Evolutionary conservation across 2,113 vertebrate species (phyloP).

Genomic region (Erpornis zantholeuca): DNA sequence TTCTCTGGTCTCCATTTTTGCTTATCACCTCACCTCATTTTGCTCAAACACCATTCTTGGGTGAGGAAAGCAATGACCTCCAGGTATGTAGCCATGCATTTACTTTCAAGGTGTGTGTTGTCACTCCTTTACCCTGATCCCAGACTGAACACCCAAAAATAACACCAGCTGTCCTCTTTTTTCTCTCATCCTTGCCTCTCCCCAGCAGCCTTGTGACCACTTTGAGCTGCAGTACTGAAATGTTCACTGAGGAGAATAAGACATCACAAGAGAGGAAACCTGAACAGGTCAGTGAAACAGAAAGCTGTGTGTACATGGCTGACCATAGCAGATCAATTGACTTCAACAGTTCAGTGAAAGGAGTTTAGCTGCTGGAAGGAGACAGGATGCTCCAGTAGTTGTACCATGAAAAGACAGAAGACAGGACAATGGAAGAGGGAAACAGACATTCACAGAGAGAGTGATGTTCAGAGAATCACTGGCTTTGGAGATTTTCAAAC

Average conservation of each 20-base stretch:
- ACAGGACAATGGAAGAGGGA: background rate
- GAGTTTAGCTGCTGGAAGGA: background rate
- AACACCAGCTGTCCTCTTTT: background rate
- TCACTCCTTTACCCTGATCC: background rate
- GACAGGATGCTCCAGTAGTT: background rate
- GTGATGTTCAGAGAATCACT: background rate
- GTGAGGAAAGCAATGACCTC: background rate
- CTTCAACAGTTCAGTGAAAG: background rate
- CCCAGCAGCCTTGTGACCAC: background rate
- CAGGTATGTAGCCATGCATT: background rate
- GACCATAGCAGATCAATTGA: background rate
- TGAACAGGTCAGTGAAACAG: background rate
- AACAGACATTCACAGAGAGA: background rate
- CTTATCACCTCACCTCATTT: background rate
- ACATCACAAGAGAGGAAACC: background rate
- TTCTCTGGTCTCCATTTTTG: background rate
- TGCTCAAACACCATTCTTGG: background rate
- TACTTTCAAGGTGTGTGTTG: background rate
- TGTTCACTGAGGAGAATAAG: background rate
- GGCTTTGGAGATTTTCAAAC: background rate
- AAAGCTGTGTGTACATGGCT: background rate
- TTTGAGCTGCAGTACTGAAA: background rate
- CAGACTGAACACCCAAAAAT: background rate
- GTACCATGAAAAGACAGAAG: background rate
- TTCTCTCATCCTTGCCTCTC: background rate